These are phyloP conservation scores for Thunnus albacares DNA, from an alignment of 2,797 vertebrate genomes.

Conservation along the genomic window DNA sequence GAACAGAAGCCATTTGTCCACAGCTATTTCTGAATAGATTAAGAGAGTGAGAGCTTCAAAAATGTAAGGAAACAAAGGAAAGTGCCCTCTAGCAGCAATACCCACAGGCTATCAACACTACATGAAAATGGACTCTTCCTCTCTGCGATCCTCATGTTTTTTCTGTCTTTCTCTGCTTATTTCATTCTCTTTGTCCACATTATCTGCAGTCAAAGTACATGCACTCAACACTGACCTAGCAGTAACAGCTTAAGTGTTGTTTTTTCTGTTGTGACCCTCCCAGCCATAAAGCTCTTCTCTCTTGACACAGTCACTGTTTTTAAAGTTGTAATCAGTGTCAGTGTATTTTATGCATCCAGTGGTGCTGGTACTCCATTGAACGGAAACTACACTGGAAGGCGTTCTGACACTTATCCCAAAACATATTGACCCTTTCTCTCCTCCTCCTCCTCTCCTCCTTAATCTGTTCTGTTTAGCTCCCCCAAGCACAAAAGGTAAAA, in stretches of 20 bases:
- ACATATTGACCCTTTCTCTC: constrained; percentile 75
- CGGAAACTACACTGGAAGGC: constrained; percentile 55
- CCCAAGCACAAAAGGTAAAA: constrained; percentile 99
- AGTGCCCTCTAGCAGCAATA: constrained; percentile 32
- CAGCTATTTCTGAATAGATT: constrained; percentile 40
- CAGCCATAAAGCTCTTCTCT: constrained; percentile 40
- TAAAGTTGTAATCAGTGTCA: constrained; percentile 50
- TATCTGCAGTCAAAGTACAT: constrained; percentile 43
- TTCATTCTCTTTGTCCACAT: constrained; percentile 44
- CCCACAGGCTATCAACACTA: constrained; percentile 3
- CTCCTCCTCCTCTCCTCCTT: constrained; percentile 58
- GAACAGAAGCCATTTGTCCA: constrained; percentile 42
- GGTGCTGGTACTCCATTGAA: constrained; percentile 58
- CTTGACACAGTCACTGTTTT: constrained; percentile 56
- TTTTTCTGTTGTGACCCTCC: constrained; percentile 37
- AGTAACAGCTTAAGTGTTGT: constrained; percentile 38
- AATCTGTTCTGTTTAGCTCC: constrained; percentile 90
- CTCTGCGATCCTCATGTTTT: constrained; percentile 37
- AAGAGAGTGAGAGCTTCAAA: constrained; percentile 23
- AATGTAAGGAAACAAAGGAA: constrained; percentile 46
- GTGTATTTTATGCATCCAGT: constrained; percentile 79
- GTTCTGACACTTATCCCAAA: constrained; percentile 64
- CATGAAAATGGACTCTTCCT: constrained; percentile 33
- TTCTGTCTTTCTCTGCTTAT: constrained; percentile 25
- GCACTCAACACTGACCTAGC: constrained; percentile 51